These are phyloP conservation scores for Pocota personata DNA, from an alignment of 2,888 invertebrate genomes.

Conservation along the genomic window DNA sequence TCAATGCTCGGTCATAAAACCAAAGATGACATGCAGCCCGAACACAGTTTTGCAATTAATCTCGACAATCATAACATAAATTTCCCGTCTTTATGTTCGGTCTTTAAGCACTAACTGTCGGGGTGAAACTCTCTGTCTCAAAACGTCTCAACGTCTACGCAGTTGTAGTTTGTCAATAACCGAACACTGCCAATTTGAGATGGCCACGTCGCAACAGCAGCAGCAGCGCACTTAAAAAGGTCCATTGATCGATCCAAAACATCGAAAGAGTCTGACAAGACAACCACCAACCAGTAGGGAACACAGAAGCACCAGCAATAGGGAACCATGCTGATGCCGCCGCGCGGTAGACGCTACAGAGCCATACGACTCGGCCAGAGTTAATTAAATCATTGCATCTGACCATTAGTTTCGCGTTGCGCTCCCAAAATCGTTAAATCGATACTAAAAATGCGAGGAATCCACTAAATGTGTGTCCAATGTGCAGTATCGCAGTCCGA, in stretches of 20 bases:
- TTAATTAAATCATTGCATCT: slow-evolving; percentile 73
- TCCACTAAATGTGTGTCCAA: slow-evolving; percentile 27
- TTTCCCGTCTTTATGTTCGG: slow-evolving; percentile 66
- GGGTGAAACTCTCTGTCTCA: neutral
- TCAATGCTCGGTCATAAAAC: slow-evolving; percentile 56
- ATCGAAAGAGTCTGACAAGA: slow-evolving; percentile 6
- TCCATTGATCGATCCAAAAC: slow-evolving; percentile 50
- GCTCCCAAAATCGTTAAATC: slow-evolving; percentile 72
- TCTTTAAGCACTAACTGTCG: slow-evolving; percentile 59
- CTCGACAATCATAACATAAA: slow-evolving; percentile 71
- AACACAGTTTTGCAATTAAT: slow-evolving; percentile 74
- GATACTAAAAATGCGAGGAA: slow-evolving; percentile 63
- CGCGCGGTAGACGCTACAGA: neutral
- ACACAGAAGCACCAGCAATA: slow-evolving; percentile 65
- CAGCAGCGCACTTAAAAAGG: slow-evolving; percentile 3
- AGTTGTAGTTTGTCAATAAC: slow-evolving; percentile 53
- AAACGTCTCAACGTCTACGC: slow-evolving; percentile 17
- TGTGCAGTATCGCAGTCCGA: neutral
- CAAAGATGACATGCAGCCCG: slow-evolving; percentile 69
- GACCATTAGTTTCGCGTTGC: slow-evolving; percentile 74
- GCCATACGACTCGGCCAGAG: neutral
- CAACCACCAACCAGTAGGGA: slow-evolving; percentile 53
- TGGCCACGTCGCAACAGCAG: neutral
- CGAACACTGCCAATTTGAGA: slow-evolving; percentile 29
- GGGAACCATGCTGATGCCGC: slow-evolving; percentile 47